A percentile compares a stretch with the other conserved stretches of the same genome.
Evolutionary conservation across 2,888 invertebrate genomes (phyloP).

Genomic region (Campopleginae sp.): DNA sequence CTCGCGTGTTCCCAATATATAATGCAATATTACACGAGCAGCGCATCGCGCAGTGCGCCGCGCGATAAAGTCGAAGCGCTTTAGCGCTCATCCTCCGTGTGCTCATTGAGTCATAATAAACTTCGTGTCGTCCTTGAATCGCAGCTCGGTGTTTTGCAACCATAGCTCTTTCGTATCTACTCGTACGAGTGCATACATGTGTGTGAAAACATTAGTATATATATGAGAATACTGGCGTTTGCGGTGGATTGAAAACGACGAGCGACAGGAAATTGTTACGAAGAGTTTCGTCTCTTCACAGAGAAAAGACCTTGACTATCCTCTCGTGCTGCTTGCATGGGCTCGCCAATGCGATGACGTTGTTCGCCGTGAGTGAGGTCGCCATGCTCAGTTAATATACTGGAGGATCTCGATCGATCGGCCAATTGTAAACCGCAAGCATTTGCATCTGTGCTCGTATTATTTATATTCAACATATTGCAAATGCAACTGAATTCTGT

Average conservation of each 20-base stretch:
- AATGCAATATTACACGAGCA: slow-evolving; percentile 28
- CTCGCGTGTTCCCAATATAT: not conserved
- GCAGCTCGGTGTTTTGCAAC: slow-evolving; percentile 36
- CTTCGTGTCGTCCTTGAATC: slow-evolving; percentile 63
- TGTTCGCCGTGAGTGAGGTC: slow-evolving; percentile 11
- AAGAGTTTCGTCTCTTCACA: slow-evolving; percentile 32
- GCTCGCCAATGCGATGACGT: slow-evolving; percentile 49
- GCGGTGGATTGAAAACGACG: slow-evolving; percentile 33
- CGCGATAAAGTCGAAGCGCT: slow-evolving; percentile 26
- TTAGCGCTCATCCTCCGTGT: slow-evolving; percentile 14
- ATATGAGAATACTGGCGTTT: slow-evolving; percentile 15
- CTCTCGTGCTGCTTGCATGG: slow-evolving; percentile 60
- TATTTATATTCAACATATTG: not conserved
- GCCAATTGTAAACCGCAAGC: not conserved
- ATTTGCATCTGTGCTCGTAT: not conserved
- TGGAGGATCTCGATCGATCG: not conserved
- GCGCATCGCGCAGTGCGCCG: slow-evolving; percentile 24
- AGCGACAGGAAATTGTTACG: slow-evolving; percentile 69
- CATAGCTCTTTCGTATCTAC: not conserved
- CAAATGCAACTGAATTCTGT: too few relatives aligned
- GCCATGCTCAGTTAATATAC: slow-evolving; percentile 4
- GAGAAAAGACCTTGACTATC: slow-evolving; percentile 68
- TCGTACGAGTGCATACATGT: not conserved
- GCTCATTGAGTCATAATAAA: slow-evolving; percentile 59
- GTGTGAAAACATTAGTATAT: not conserved